Evolutionary conservation across 2,797 vertebrate genomes (phyloP), one percentile per base, ranked within the genome.

Genomic region (Brachymystax lenok): DNA sequence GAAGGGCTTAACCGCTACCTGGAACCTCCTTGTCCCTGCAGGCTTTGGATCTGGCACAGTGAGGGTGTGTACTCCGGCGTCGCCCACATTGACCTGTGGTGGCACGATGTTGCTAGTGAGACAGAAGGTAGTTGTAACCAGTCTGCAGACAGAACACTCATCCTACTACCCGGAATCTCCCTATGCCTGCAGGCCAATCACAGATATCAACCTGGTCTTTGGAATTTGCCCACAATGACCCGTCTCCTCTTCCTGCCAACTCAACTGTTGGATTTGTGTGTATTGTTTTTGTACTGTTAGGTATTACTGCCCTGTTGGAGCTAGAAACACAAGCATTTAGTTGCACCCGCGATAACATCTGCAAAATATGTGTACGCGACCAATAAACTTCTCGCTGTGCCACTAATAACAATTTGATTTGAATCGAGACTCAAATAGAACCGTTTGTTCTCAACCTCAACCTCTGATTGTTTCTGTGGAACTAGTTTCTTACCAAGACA

Each of bases 361-460:
- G 40, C 8, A 40, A 40, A 2, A 40, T 2, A 40, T 40, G 40
- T 40, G 40, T 40, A 40, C 8, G 24, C 24, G 24, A 24, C 24
- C 24, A 24, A 24, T 24, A 24, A 24, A 24, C 24, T 24, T 24
- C 1, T 0, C 24, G 80, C 74, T 71, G 17, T 33, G 87, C 83
- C 88, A 91, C 88, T 81, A 89, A 56, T 77, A 21, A 76, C 75
- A 10, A 10, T 10, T 40, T 10, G 7, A 40, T 40, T 40, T 40
- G 8, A 40, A 10, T 40, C 8, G 8, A 40, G 40, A 40, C 40
- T 40, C 8, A 40, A 40, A 40, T 40, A 84, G 88, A 89, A 93
- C 91, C 86, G 69, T 86, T 82, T 88, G 87, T 91, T 90, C 88
- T 78, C 74, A 85, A 79, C 74, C 77, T 71, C 61, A 35, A 35